These are phyloP conservation scores for Lerista edwardsae DNA, from an alignment of 2,797 vertebrate genomes.

Conservation along the genomic window DNA sequence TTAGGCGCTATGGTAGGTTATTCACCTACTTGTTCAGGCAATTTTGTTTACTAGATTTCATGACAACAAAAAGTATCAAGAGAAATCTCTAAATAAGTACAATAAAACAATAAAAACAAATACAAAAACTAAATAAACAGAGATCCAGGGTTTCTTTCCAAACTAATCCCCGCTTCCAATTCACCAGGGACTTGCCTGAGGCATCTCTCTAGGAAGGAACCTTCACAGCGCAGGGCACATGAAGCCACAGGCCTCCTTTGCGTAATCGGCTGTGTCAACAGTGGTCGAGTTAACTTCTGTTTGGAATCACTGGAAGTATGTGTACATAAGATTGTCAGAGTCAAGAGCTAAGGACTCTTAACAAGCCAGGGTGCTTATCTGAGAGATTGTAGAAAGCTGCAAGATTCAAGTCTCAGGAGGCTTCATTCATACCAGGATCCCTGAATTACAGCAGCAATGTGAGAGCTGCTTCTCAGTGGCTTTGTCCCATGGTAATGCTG, in stretches of 20 bases:
- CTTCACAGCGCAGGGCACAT: neutral
- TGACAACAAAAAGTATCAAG: neutral
- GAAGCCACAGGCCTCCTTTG: slow-evolving; percentile 20
- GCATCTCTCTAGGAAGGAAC: neutral
- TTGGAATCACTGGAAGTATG: slow-evolving; percentile 39
- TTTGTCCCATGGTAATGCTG: neutral
- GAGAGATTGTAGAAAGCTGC: neutral
- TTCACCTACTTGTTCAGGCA: neutral
- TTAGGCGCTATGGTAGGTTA: neutral
- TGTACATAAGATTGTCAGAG: slow-evolving; percentile 17
- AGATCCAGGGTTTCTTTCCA: neutral
- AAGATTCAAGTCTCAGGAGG: neutral
- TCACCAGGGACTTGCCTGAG: neutral
- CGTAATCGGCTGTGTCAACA: slow-evolving; percentile 22
- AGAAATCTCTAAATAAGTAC: no score
- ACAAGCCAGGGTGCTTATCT: slow-evolving; percentile 18
- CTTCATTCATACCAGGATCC: neutral
- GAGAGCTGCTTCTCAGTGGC: neutral
- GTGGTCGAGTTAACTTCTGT: slow-evolving; percentile 30
- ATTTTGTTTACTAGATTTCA: neutral
- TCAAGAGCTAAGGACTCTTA: slow-evolving; percentile 26
- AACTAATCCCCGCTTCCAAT: neutral
- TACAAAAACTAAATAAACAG: neutral
- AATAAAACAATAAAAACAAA: neutral
- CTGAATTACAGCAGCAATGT: neutral